Percentiles rank a stretch among this genome's conserved stretches.
These are phyloP conservation scores for Ailuropoda melanoleuca DNA, from an alignment of 2,113 vertebrate genomes.

Conservation along the genomic window DNA sequence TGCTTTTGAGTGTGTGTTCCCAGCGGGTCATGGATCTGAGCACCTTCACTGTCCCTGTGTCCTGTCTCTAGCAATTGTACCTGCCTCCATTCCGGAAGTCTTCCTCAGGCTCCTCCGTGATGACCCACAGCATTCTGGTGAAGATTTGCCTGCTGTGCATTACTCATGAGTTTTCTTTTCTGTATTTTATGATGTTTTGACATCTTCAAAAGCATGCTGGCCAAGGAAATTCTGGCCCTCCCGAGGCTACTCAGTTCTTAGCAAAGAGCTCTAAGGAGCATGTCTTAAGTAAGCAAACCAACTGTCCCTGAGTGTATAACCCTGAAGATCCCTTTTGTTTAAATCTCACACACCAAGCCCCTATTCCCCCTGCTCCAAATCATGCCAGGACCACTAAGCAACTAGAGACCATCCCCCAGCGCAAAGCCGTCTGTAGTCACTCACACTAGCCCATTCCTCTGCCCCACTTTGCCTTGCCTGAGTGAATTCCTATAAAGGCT, in stretches of 20 bases:
- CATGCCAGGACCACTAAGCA: neutral
- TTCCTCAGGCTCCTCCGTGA: too few species aligned
- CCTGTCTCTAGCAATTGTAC: neutral
- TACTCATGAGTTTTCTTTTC: neutral
- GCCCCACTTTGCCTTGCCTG: neutral
- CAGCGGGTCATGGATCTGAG: neutral
- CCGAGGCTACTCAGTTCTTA: neutral
- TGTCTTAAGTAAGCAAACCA: neutral
- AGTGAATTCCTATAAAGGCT: neutral
- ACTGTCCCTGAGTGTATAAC: neutral
- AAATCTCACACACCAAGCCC: neutral
- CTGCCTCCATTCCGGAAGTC: rapidly evolving
- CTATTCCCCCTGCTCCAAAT: neutral
- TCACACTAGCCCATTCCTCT: neutral
- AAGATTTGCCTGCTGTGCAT: neutral
- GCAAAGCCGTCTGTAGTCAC: neutral
- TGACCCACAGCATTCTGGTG: too few species aligned
- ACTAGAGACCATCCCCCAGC: too few species aligned
- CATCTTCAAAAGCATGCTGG: too few species aligned
- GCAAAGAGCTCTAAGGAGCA: neutral
- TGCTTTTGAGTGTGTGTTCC: neutral
- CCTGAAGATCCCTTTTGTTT: neutral
- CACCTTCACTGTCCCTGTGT: neutral
- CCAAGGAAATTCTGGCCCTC: neutral
- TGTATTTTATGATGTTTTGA: neutral